A percentile compares a stretch with the other conserved stretches of the same genome.
These are phyloP conservation scores for Acanthopagrus latus DNA, from an alignment of 2,797 vertebrate genomes.

Conservation along the genomic window DNA sequence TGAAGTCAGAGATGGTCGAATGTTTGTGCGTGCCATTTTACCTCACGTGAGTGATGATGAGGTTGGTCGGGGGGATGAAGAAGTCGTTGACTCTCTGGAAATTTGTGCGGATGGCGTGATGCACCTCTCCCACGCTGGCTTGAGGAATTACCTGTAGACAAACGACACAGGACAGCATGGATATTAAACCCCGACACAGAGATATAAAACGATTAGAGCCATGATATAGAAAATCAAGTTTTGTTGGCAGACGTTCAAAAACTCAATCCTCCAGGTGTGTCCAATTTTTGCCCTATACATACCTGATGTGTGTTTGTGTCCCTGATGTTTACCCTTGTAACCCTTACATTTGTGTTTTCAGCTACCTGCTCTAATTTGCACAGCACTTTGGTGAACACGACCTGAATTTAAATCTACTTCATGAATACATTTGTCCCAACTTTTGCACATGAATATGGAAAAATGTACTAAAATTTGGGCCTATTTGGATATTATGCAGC, in stretches of 20 bases:
- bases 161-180: not conserved
- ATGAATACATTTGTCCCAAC: too few species aligned
- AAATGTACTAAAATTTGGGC: too few species aligned
- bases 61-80: conserved; percentile 96
- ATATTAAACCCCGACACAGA: conserved; percentile 6
- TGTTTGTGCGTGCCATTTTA: conserved; percentile 68
- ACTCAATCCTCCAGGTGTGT: too few species aligned
- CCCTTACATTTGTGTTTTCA: too few species aligned
- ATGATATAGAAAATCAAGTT: not conserved
- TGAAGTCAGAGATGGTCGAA: conserved; percentile 34
- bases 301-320: too few species aligned
- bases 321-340: too few species aligned
- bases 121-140: conserved; percentile 90
- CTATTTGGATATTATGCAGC: too few species aligned
- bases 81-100: conserved; percentile 92
- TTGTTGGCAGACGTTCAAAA: not conserved
- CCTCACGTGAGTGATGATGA: conserved; percentile 98
- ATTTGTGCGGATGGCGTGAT: conserved; percentile 86
- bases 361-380: too few species aligned
- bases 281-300: too few species aligned
- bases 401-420: too few species aligned
- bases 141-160: conserved; percentile 92
- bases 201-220: not conserved
- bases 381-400: too few species aligned
- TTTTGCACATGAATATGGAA: too few species aligned